A percentile compares a stretch with the other conserved stretches of the same genome.
phyloP scores from a whole-genome alignment of 2,888 invertebrate genomes.

The Andrena praecox region DNA sequence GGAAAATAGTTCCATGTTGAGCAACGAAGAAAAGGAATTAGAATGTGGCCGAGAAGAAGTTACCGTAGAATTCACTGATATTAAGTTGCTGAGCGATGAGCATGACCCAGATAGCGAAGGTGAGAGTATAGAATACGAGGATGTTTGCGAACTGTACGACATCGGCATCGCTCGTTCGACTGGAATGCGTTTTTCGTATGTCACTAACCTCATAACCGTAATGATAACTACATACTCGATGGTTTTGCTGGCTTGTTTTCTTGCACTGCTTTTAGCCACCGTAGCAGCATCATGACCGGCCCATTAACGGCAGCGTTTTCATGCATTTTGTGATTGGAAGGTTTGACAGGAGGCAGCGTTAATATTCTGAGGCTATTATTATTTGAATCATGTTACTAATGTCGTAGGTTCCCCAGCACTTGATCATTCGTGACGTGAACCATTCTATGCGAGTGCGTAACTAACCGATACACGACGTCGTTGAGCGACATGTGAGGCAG shows the following conservation, averaged over 20 bases:
- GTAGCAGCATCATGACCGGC: slow-evolving; percentile 77
- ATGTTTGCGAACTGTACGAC: slow-evolving; percentile 61
- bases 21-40: slow-evolving; percentile 13
- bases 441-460: slow-evolving; percentile 70
- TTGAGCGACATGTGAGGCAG: slow-evolving; percentile 61
- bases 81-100: slow-evolving; percentile 22
- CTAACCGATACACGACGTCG: slow-evolving; percentile 60
- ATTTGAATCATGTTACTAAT: slow-evolving; percentile 79
- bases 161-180: slow-evolving; percentile 54
- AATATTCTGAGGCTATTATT: slow-evolving; percentile 56
- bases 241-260: slow-evolving; percentile 79
- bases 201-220: slow-evolving; percentile 78
- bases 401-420: slow-evolving; percentile 78
- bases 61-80: slow-evolving; percentile 34
- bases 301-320: slow-evolving; percentile 55
- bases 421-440: slow-evolving; percentile 75
- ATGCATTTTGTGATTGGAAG: slow-evolving; percentile 61
- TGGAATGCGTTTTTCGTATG: slow-evolving; percentile 70
- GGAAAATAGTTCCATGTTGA: background rate
- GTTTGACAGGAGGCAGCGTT: slow-evolving; percentile 55
- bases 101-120: slow-evolving; percentile 73
- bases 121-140: slow-evolving; percentile 76
- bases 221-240: slow-evolving; percentile 76
- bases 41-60: slow-evolving; percentile 47
- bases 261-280: slow-evolving; percentile 81